Conservation (phyloP, 2,113 vertebrate genomes). For the Dasypus novemcinctus region DNA sequence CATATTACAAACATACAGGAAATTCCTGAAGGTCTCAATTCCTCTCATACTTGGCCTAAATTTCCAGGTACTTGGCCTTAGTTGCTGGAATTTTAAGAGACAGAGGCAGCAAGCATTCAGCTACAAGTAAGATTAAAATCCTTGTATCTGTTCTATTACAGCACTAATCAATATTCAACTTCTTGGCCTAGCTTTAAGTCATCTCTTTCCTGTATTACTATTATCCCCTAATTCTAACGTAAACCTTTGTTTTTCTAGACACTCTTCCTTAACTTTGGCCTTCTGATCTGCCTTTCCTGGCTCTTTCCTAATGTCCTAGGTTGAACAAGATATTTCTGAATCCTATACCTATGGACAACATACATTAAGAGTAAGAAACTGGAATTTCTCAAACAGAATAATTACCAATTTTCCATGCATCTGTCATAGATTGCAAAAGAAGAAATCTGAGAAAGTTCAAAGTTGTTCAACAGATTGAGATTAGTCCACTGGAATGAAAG, state of each 20-base stretch:
- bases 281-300: neutral
- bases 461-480: neutral
- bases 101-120: neutral
- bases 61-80: neutral
- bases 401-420: neutral
- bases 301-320: neutral
- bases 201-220: neutral
- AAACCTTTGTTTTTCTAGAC: neutral
- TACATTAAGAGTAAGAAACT: neutral
- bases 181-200: neutral
- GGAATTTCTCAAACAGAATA: neutral
- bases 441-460: neutral
- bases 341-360: neutral
- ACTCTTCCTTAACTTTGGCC: neutral
- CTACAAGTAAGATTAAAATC: neutral
- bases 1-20: neutral
- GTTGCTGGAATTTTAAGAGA: neutral
- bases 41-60: neutral
- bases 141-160: neutral
- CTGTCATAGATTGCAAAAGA: neutral
- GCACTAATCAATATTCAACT: neutral
- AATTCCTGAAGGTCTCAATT: neutral
- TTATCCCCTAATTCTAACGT: neutral
- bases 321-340: neutral
- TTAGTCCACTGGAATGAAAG: neutral